These are phyloP conservation scores for Epinephelus moara DNA, from an alignment of 2,113 vertebrate species.

Conservation along the genomic window DNA sequence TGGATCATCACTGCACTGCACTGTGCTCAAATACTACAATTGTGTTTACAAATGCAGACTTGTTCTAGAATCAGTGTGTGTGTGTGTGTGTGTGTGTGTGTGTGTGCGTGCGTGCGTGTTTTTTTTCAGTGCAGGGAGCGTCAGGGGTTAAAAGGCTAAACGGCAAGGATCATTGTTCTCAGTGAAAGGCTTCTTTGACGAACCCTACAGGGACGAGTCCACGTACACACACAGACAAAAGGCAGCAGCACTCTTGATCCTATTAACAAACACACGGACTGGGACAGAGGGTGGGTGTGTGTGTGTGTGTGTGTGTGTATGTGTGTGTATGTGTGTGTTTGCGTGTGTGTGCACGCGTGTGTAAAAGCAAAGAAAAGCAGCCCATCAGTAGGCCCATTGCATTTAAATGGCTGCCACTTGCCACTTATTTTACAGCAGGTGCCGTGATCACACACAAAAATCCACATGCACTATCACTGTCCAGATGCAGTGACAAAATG, in stretches of 20 bases:
- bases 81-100: conserved; percentile 39
- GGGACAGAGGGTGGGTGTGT: neutral
- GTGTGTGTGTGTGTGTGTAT: conserved; percentile 30
- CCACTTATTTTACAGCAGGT: conserved; percentile 79
- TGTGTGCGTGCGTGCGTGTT: conserved; percentile 33
- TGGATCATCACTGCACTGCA: neutral
- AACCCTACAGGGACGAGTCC: conserved; percentile 78
- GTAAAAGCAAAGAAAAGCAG: conserved; percentile 69
- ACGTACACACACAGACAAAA: conserved; percentile 76
- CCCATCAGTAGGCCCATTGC: conserved; percentile 61
- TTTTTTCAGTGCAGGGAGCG: conserved; percentile 58
- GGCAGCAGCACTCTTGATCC: conserved; percentile 71
- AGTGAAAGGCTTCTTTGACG: conserved; percentile 80
- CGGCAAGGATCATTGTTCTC: conserved; percentile 83
- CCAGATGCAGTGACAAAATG: conserved; percentile 73
- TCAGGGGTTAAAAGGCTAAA: conserved; percentile 87
- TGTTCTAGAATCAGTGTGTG: conserved; percentile 23
- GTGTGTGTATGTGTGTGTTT: conserved; percentile 11
- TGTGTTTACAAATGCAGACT: conserved; percentile 21
- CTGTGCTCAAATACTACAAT: neutral
- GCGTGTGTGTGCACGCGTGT: conserved; percentile 32
- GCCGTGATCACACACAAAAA: conserved; percentile 52
- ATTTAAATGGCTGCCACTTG: conserved; percentile 74
- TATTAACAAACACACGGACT: conserved; percentile 63
- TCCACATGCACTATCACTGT: neutral